Conservation (phyloP, 2,113 vertebrate genomes). For the Heterotis niloticus region DNA sequence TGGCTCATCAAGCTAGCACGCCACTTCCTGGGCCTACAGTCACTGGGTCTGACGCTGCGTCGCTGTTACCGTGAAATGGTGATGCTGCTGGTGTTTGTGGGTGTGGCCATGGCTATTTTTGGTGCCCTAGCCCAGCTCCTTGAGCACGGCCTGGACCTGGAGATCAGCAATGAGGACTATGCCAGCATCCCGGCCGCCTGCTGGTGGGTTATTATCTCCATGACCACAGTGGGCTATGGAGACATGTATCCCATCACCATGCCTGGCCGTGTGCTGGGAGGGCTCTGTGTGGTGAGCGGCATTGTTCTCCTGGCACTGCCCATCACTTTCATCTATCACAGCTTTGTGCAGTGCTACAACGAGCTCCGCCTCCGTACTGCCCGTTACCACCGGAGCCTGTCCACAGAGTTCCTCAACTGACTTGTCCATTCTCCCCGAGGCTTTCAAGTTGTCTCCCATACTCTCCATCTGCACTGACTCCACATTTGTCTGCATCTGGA, state of each 20-base stretch:
- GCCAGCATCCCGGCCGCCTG: conserved; percentile 95
- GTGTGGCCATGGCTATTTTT: conserved; percentile 97
- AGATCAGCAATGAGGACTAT: conserved; percentile 83
- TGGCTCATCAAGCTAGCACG: conserved; percentile 98
- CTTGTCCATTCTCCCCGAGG: conserved; percentile 8
- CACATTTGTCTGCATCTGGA: neutral
- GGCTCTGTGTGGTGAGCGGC: conserved; percentile 95
- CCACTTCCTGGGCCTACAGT: conserved; percentile 97
- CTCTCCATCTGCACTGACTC: neutral
- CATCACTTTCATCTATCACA: conserved; percentile 99
- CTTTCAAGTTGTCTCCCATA: conserved; percentile 1
- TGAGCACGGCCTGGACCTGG: conserved; percentile 91
- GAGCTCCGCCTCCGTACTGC: conserved; percentile 92
- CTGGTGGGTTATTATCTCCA: conserved; percentile 99
- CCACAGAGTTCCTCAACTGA: conserved; percentile 80
- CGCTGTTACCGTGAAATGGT: conserved; percentile 97
- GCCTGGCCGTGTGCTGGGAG: conserved; percentile 91
- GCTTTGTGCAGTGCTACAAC: conserved; percentile 97
- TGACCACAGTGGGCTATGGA: conserved; percentile 98
- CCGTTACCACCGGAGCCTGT: conserved; percentile 81
- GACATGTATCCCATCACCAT: conserved; percentile 95
- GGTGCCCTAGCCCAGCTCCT: conserved; percentile 94
- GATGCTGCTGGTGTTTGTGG: conserved; percentile 96
- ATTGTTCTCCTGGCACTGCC: conserved; percentile 94
- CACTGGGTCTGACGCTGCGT: conserved; percentile 90